Evolutionary conservation across 2,888 invertebrate species (phyloP), one percentile per base, ranked within the genome.

Genomic region (Hyposoter didymator): DNA sequence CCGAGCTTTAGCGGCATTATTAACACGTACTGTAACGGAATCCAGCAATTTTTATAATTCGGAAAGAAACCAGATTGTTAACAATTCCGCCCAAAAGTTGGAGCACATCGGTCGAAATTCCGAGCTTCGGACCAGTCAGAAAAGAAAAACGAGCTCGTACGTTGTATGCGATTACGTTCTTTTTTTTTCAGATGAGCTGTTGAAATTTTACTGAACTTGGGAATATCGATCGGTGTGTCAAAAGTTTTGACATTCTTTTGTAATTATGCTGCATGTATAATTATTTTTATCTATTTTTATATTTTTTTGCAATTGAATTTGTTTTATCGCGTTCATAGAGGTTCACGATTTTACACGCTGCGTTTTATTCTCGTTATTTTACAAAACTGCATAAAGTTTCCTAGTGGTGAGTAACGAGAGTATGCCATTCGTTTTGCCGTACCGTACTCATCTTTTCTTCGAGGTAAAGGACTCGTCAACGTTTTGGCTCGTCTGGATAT

Each of bases 401-500:
- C 17, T 47, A 84, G 84, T 14, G 19, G 17, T 82, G 10, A 28
- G 64, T 59, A 85, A 85, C 47, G 74, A 82, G 14, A 85, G 49
- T 52, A 14, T 76, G 35, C 75, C 82, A 1, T 78, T 76, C 47
- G 64, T 80, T 64, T 62, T 82, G 32, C 76, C 87, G 3, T 86
- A 78, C 35, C 86, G 82, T 5, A 72, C 80, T 22, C 82, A 78
- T 17, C 52, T 82, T 19, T 86, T 86, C 28, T 82, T 82, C 14
- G 66, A 75, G 14, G 64, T 86, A 3, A 66, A 80, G 2, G 82
- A 78, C 52, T 28, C 78, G 2, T 28, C 59, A 1, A 74, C 82
- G 17, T 84, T 78, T 3, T 83, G 84, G 67, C 17, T 83, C 17
- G 67, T 84, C 45, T 85, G 83, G 79, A 47, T 78, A 35, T 83